Evolutionary conservation across 2,113 vertebrate species (phyloP), one percentile per base, ranked within the genome.

Genomic region (Urocynchramus pylzowi): DNA sequence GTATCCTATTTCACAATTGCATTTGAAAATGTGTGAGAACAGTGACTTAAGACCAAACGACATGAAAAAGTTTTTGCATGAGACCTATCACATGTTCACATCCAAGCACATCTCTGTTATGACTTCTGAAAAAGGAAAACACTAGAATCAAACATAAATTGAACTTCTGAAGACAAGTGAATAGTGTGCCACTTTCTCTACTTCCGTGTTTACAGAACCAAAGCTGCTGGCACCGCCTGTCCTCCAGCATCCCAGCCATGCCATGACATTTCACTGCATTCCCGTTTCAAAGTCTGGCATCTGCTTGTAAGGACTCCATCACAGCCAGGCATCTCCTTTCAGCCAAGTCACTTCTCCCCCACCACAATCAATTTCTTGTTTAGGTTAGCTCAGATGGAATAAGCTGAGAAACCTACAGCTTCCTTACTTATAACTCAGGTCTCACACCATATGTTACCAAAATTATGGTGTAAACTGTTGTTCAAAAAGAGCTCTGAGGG

Each of bases 161-260:
- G 37, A 54, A 69, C 15, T 78, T 52, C 1, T 30, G 31, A 71
- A 93, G 42, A 76, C 49, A 81, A 65, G 5, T 1, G 30, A 70
- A 54, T 2, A 59, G 30, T 0, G 15, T 22, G 35, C 37, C 9
- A 24, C 35, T 13, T 82, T 59, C 30, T 56, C 61, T 33, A 11
- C 23, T 44, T 42, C 22, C 0, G 0, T 23, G 9, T 54, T 75
- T 13, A 47, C 17, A 82, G 37, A 73, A 41, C 5, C 37, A 53
- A 79, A 93, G 54, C 45, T 3, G 5, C n/a, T 79, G 65, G 54
- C 2, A 0, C 45, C 54, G 69, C 26, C 53, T 61, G 23, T 52
- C 5, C 37, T 64, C 33, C 81, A 87, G 81, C 45, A 50, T 11
- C 42, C 53, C 45, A 76, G 31, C 44, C 14, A 31, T 4, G 8